phyloP scores from a whole-genome alignment of 2,797 vertebrate species.

The Chaetodon trifasciatus region DNA sequence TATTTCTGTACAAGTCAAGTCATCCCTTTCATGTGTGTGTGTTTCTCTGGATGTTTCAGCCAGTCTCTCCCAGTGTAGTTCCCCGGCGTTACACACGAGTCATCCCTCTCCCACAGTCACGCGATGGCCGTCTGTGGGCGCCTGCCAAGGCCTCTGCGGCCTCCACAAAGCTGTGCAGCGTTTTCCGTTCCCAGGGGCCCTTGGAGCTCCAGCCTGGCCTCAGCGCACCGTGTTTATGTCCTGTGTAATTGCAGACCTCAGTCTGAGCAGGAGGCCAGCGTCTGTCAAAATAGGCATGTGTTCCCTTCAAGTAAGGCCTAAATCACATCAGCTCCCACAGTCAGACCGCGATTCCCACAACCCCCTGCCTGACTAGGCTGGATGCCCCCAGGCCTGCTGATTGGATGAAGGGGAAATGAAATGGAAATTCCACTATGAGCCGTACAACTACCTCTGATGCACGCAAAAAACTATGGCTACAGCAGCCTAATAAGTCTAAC shows the following conservation, averaged over 20 bases:
- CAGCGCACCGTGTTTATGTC: slow-evolving; percentile 79
- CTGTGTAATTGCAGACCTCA: slow-evolving; percentile 85
- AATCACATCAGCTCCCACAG: slow-evolving; percentile 80
- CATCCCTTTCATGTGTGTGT: slow-evolving; percentile 34
- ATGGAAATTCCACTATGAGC: slow-evolving; percentile 66
- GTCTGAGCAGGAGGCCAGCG: slow-evolving; percentile 76
- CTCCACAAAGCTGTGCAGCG: slow-evolving; percentile 57
- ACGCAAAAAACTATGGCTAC: slow-evolving; percentile 37
- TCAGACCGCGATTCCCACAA: slow-evolving; percentile 69
- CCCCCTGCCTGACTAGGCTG: slow-evolving; percentile 63
- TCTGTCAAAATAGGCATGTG: slow-evolving; percentile 80
- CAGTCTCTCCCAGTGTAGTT: slow-evolving; percentile 40
- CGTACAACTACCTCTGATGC: slow-evolving; percentile 35
- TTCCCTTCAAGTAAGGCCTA: slow-evolving; percentile 70
- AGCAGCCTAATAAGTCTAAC: slow-evolving; percentile 50
- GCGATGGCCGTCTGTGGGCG: slow-evolving; percentile 59
- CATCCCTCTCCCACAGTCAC: slow-evolving; percentile 73
- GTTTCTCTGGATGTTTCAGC: slow-evolving; percentile 32
- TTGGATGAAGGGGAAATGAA: slow-evolving; percentile 69
- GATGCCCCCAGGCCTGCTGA: slow-evolving; percentile 64
- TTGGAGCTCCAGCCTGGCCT: slow-evolving; percentile 62
- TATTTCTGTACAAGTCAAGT: slow-evolving; percentile 35
- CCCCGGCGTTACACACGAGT: slow-evolving; percentile 44
- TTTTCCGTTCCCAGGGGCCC: slow-evolving; percentile 76
- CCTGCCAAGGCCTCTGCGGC: slow-evolving; percentile 72